Evolutionary conservation across 2,113 vertebrate species (phyloP).

Genomic region (Epinephelus moara): DNA sequence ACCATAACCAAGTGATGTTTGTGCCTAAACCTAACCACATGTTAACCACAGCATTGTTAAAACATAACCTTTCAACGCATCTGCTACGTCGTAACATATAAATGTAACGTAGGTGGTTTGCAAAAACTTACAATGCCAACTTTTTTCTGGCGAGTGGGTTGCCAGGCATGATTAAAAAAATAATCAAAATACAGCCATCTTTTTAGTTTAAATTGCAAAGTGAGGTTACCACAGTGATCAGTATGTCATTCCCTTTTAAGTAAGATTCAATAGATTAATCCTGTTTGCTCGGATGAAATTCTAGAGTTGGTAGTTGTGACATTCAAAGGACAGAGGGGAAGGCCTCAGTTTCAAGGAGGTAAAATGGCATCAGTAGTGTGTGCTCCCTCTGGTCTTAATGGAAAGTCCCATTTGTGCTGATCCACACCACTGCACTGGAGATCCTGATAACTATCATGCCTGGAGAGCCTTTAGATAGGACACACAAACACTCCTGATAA

Average conservation of each 20-base stretch:
- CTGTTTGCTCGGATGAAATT: constrained; percentile 4
- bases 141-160: no score
- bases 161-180: no score
- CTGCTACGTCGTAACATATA: no score
- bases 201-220: constrained; percentile 14
- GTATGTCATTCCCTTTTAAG: constrained; percentile 3
- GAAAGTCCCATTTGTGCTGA: not conserved
- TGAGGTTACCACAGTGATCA: not conserved
- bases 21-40: no score
- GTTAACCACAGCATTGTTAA: no score
- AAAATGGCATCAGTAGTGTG: not conserved
- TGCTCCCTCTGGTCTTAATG: not conserved
- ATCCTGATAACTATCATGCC: not conserved
- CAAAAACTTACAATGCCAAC: no score
- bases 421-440: not conserved
- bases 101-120: no score
- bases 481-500: no score
- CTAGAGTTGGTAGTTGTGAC: not conserved
- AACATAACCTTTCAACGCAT: no score
- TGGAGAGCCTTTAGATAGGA: not conserved
- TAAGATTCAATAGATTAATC: constrained; percentile 7
- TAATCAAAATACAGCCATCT: not conserved
- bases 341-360: not conserved
- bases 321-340: not conserved
- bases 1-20: no score